Percentiles rank a stretch among this genome's conserved stretches.
Evolutionary conservation across 2,888 invertebrate genomes (phyloP).

Genomic region (Bhutanitis thaidina): DNA sequence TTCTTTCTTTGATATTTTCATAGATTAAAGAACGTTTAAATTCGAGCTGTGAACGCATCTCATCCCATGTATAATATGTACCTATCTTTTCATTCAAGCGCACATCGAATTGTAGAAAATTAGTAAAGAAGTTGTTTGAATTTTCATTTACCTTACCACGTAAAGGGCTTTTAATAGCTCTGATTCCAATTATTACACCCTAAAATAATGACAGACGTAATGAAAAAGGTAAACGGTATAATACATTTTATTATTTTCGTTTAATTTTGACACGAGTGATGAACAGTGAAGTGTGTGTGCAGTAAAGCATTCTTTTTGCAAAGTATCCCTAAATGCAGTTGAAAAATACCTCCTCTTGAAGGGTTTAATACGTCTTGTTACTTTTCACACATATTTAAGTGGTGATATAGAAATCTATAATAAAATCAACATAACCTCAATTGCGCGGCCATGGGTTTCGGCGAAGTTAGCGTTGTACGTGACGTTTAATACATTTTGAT

Average conservation of each 20-base stretch:
- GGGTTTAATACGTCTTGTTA: constrained; percentile 8
- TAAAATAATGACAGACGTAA: constrained; percentile 67
- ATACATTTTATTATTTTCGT: constrained; percentile 28
- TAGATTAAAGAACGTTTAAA: constrained; percentile 15
- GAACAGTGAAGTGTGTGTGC: constrained; percentile 52
- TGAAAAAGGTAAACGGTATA: constrained; percentile 61
- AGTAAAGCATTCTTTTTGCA: constrained; percentile 40
- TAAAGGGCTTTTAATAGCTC: constrained; percentile 30
- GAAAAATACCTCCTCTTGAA: not conserved
- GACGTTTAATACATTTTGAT: constrained; percentile 17
- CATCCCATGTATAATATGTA: constrained; percentile 21
- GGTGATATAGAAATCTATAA: constrained; percentile 11
- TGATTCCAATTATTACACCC: constrained; percentile 27
- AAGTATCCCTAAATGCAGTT: constrained; percentile 23
- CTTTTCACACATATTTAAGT: constrained; percentile 2
- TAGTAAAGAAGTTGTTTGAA: constrained; percentile 20
- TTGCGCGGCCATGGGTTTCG: constrained; percentile 31
- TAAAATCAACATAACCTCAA: constrained; percentile 37
- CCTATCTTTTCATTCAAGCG: constrained; percentile 41
- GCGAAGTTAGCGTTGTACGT: constrained; percentile 24
- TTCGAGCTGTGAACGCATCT: constrained; percentile 30
- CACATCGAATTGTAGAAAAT: constrained; percentile 23
- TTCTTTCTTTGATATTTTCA: constrained; percentile 11
- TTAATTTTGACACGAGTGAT: constrained; percentile 51
- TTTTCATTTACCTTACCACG: constrained; percentile 31